phyloP scores from a whole-genome alignment of 1,140 invertebrate genomes.

The Psix sp. region DNA sequence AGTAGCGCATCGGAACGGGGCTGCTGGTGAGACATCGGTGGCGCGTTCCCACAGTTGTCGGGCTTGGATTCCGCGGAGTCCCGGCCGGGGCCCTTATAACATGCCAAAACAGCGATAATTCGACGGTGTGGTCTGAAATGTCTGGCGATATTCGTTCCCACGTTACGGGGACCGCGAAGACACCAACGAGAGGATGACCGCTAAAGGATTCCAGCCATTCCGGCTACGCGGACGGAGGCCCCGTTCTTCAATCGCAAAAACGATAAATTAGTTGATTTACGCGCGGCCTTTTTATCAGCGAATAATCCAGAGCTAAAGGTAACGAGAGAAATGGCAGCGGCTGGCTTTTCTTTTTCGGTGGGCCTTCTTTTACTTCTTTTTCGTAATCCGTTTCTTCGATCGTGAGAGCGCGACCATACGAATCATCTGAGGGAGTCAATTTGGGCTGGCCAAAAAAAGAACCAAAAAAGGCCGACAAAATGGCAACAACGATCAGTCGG shows the following conservation, averaged over 20 bases:
- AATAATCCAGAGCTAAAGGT: conserved; percentile 59
- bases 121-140: conserved; percentile 74
- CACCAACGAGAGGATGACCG: conserved; percentile 62
- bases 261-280: conserved; percentile 76
- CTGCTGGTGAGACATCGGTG: conserved; percentile 61
- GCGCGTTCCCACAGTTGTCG: conserved; percentile 72
- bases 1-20: conserved; percentile 61
- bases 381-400: conserved; percentile 27
- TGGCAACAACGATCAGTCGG: conserved; percentile 29
- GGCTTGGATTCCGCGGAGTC: conserved; percentile 70
- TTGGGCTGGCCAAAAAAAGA: conserved; percentile 22
- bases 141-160: conserved; percentile 73
- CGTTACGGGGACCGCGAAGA: conserved; percentile 62
- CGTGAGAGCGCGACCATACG: conserved; percentile 33
- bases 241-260: conserved; percentile 70
- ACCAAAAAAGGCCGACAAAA: conserved; percentile 16
- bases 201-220: conserved; percentile 74
- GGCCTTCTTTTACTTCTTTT: conserved; percentile 26
- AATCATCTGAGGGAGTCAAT: conserved; percentile 35
- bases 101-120: conserved; percentile 77
- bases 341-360: conserved; percentile 18
- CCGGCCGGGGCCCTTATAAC: conserved; percentile 68
- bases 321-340: conserved; percentile 29
- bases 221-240: conserved; percentile 53
- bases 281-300: conserved; percentile 66